These are phyloP conservation scores for Drosophila robusta DNA, from an alignment of 2,888 invertebrate genomes.

Conservation along the genomic window DNA sequence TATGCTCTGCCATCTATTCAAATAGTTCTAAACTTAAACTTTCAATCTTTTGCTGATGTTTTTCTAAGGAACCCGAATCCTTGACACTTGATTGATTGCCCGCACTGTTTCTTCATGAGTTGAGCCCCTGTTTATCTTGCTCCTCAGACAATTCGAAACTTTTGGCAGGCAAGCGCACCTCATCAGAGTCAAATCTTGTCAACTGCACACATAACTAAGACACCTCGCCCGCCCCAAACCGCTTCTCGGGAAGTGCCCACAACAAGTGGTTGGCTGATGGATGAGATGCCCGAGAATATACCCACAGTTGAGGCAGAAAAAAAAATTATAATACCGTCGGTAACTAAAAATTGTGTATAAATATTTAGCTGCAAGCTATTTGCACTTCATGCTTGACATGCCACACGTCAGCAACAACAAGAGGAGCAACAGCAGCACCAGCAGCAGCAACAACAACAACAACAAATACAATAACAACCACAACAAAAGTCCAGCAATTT, in stretches of 20 bases:
- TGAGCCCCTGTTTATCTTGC: conserved; percentile 10
- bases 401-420: conserved; percentile 47
- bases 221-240: neutral
- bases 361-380: conserved; percentile 77
- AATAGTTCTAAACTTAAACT: neutral
- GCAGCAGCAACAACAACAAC: conserved; percentile 19
- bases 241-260: conserved; percentile 14
- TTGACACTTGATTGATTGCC: conserved; percentile 24
- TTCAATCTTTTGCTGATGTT: neutral
- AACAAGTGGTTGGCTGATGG: conserved; percentile 46
- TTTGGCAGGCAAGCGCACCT: conserved; percentile 11
- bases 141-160: conserved; percentile 4
- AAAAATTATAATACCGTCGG: conserved; percentile 24
- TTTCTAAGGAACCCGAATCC: neutral
- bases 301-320: conserved; percentile 24
- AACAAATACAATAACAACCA: conserved; percentile 45
- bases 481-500: conserved; percentile 71
- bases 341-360: conserved; percentile 68
- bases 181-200: conserved; percentile 45
- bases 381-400: conserved; percentile 80
- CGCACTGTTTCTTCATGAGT: neutral
- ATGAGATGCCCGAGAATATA: conserved; percentile 26
- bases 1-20: no score
- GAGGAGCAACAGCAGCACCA: conserved; percentile 21
- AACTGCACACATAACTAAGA: conserved; percentile 9